Percentiles rank a stretch among this genome's conserved stretches.
phyloP scores from a whole-genome alignment of 2,113 vertebrate genomes.

The Chloebia gouldiae region DNA sequence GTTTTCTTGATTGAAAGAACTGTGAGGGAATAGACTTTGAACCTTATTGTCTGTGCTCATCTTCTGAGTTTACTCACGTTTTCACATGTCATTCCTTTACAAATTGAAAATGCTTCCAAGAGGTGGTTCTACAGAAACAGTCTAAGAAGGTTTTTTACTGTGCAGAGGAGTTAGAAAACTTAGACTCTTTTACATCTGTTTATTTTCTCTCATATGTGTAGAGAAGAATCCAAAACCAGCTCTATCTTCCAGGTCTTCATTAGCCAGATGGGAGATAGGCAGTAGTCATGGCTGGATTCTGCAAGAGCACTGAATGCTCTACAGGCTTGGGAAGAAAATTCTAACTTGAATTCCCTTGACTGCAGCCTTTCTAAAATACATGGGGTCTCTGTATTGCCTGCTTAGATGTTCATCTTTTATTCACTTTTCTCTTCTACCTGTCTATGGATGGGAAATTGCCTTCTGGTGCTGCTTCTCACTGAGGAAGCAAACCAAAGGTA shows the following conservation, averaged over 20 bases:
- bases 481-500: not conserved
- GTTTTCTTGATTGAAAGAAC: not conserved
- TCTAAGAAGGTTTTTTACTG: not conserved
- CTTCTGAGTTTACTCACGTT: not conserved
- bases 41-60: not conserved
- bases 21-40: not conserved
- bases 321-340: not conserved
- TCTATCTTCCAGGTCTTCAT: not conserved
- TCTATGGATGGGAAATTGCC: not conserved
- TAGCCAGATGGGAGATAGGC: not conserved
- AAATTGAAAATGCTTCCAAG: not conserved
- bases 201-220: not conserved
- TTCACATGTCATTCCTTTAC: not conserved
- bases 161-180: not conserved
- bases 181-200: not conserved
- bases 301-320: not conserved
- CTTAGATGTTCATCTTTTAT: not conserved
- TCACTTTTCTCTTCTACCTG: not conserved
- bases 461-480: not conserved
- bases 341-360: rapidly evolving
- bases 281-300: not conserved
- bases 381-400: not conserved
- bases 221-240: not conserved
- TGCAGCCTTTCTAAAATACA: not conserved
- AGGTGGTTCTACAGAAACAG: not conserved